Base-by-base conservation (phyloP, 2,888 invertebrate species). In the Drosophila formosana region DNA sequence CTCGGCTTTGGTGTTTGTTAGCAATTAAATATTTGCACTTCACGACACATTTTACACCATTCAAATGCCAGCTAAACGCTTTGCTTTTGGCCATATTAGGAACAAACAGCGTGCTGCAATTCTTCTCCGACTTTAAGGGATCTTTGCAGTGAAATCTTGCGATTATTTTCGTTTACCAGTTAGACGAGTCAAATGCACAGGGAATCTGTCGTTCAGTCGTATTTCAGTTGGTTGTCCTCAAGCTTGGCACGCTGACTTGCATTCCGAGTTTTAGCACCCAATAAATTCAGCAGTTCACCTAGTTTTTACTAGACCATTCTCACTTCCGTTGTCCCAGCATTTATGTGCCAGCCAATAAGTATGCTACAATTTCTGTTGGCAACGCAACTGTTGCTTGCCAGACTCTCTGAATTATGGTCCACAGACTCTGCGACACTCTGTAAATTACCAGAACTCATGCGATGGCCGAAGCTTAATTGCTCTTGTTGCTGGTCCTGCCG, bases 11-110 rank as follows among this genome's bases (percentile, higher is more conserved):
- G 66, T 61, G 51, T 81, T 88, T 78, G 73, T 74, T 79, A 83
- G 82, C 86, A 83, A 83, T 83, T 83, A 83, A 83, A 83, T 88
- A 70, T 82, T 77, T 82, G 86, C 86, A 83, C 86, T 79, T 82
- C 66, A 88, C 51, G 72, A 58, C 72, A 68, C 77, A 77, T 62
- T 76, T 72, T 68, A 50, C 50, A 49, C 71, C 53, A 69, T 78
- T 82, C 9, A 39, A n/a, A 30, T 45, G 39, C 28, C 37, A 23
- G 49, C 60, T 39, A 18, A 49, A 51, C 25, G 41, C 39, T 28
- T 41, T 41, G 61, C 56, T 28, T 18, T 60, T 46, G 58, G 50
- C 13, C 53, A 46, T 11, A 11, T 3, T 30, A 26, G 30, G 34
- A 63, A 45, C 34, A 46, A 30, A 30, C 34, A 56, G 45, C 13